Base-by-base conservation (phyloP, 2,888 invertebrate species). In the Dolichomitus sp. region DNA sequence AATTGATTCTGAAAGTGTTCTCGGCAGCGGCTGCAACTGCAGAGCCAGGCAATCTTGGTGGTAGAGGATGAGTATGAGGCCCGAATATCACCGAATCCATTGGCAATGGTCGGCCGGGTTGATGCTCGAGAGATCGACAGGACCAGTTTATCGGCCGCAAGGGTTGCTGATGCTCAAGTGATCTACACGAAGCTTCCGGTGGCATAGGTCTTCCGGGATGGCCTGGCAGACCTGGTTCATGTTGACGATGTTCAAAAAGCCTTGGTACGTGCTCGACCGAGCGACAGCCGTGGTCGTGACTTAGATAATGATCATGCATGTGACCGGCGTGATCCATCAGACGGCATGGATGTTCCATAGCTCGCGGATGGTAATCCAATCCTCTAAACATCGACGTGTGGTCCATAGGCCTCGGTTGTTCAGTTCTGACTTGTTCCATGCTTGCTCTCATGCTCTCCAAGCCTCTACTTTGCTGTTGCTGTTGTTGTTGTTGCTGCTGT, bases 1-100 rank as follows among this genome's bases (percentile, higher is more conserved):
- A 97, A 90, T 96, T 95, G 91, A 94, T 92, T 90, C 94, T 94
- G 92, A 93, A 95, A 82, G 92, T 94, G 87, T 92, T 94, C 94
- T 94, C 94, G 93, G 94, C 91, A 90, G 94, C 83, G 57, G 82
- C 83, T 19, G 83, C 83, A 27, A 80, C 65, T 4, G 83, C 70
- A 4, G 83, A 83, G 89, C 92, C 91, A 89, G 94, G 95, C 87
- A 93, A 94, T 89, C 93, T 93, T 89, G 94, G 93, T 93, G 94
- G 89, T 93, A 95, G 92, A 93, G 94, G 90, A 94, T 95, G 94
- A 91, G 95, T 93, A 94, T 93, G 94, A 45, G 93, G 90, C 40
- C 91, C 93, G 90, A 94, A 92, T 86, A 94, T 93, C 92, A 94
- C 92, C 91, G 94, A 92, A 92, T 95, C 94, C 91, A 92, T 94